phyloP scores from a whole-genome alignment of 2,113 vertebrate species.

The Brachirus orientalis region DNA sequence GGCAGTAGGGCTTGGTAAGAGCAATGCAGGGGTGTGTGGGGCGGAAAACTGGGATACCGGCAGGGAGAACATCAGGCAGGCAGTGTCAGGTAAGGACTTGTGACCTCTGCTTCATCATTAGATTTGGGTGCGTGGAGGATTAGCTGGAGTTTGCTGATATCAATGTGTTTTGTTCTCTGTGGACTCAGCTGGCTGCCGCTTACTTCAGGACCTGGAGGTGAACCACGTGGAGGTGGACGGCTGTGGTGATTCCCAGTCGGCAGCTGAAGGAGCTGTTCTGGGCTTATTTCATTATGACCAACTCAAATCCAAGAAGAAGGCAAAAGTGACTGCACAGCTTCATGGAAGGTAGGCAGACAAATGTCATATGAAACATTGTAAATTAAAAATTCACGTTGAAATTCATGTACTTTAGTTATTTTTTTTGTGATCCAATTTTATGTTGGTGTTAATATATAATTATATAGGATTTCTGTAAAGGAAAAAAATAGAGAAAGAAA shows the following conservation, averaged over 20 bases:
- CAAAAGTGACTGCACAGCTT: slow-evolving; percentile 80
- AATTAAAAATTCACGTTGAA: no score
- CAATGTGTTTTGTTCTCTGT: not conserved
- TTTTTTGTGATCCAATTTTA: no score
- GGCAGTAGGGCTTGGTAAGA: slow-evolving; percentile 90
- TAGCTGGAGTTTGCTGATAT: not conserved
- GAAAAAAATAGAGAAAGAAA: no score
- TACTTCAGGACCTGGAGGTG: slow-evolving; percentile 91
- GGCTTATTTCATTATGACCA: slow-evolving; percentile 92
- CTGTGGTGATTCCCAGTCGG: slow-evolving; percentile 92
- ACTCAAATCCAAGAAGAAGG: slow-evolving; percentile 93
- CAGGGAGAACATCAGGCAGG: slow-evolving; percentile 92
- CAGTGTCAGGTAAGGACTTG: slow-evolving; percentile 85
- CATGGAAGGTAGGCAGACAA: slow-evolving; percentile 84
- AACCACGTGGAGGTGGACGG: slow-evolving; percentile 90
- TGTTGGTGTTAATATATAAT: no score
- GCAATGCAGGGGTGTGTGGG: slow-evolving; percentile 82
- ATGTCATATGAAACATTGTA: not conserved
- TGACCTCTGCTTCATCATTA: not conserved
- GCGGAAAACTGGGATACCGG: slow-evolving; percentile 90
- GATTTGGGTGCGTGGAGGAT: not conserved
- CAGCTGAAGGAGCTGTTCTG: slow-evolving; percentile 92
- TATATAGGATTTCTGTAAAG: no score
- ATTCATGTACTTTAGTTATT: no score
- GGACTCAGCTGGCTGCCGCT: slow-evolving; percentile 87